Conservation (phyloP, 2,888 invertebrate species). For the Parnassius apollo region DNA sequence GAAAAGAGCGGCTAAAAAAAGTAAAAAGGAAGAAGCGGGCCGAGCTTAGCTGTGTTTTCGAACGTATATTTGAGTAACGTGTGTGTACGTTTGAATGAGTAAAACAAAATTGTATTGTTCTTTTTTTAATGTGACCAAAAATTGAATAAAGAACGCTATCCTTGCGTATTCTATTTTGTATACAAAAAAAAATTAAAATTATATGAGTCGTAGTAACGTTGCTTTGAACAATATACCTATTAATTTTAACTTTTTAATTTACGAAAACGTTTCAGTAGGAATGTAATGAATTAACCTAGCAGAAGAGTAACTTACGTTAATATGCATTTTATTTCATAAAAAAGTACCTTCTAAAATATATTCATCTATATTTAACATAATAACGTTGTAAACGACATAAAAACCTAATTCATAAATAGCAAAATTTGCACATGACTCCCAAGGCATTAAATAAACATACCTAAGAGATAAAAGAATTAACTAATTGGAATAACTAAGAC, state of each 20-base stretch:
- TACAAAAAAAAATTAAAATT: too few relatives aligned
- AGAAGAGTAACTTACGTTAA: too few relatives aligned
- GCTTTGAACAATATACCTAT: too few relatives aligned
- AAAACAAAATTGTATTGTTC: slow-evolving; percentile 29
- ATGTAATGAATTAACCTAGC: too few relatives aligned
- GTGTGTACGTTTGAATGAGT: slow-evolving; percentile 61
- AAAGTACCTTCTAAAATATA: not conserved
- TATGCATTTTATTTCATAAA: too few relatives aligned
- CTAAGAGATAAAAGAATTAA: slow-evolving; percentile 18
- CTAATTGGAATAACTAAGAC: slow-evolving; percentile 16
- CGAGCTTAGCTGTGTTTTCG: slow-evolving; percentile 49
- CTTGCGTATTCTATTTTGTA: too few relatives aligned
- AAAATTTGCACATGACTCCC: slow-evolving; percentile 9
- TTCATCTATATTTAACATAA: not conserved
- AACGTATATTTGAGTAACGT: slow-evolving; percentile 71
- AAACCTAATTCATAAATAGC: slow-evolving; percentile 1
- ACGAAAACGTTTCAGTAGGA: too few relatives aligned
- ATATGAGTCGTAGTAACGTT: too few relatives aligned
- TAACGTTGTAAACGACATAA: slow-evolving; percentile 1
- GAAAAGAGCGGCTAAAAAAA: slow-evolving; percentile 51
- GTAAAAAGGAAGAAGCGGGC: slow-evolving; percentile 36
- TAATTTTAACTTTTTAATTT: too few relatives aligned
- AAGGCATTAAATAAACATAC: slow-evolving; percentile 11
- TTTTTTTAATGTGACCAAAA: not conserved
- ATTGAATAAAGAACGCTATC: too few relatives aligned